Conservation (phyloP, 2,797 vertebrate genomes). For the Geotrypetes seraphini region DNA sequence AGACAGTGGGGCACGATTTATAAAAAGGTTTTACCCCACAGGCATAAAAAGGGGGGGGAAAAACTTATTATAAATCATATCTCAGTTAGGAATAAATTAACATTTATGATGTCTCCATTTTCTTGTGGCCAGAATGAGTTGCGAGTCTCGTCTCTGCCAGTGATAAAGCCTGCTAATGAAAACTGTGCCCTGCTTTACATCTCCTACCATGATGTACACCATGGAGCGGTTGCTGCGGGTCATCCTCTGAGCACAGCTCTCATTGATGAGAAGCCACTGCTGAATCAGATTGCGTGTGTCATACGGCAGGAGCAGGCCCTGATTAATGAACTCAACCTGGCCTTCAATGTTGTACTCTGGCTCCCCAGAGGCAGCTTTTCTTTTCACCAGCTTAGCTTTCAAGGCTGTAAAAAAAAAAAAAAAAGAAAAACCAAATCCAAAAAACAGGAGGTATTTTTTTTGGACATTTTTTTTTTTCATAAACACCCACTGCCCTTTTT, state of each 20-base stretch:
- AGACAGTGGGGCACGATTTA: no score
- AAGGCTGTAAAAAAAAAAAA: constrained; percentile 44
- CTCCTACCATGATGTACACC: constrained; percentile 69
- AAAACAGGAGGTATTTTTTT: no score
- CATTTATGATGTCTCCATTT: constrained; percentile 81
- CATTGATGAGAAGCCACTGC: constrained; percentile 80
- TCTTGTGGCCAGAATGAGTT: constrained; percentile 60
- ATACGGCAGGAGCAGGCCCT: constrained; percentile 66
- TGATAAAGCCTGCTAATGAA: constrained; percentile 61
- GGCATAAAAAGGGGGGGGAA: no score
- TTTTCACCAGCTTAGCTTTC: constrained; percentile 67
- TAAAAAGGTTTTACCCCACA: background rate
- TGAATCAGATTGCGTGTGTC: constrained; percentile 69
- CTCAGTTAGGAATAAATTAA: constrained; percentile 24
- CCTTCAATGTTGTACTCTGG: constrained; percentile 67
- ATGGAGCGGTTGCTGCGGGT: constrained; percentile 50
- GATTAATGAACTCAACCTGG: constrained; percentile 68
- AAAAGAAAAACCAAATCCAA: no score
- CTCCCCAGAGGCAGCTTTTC: constrained; percentile 38
- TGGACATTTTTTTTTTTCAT: no score
- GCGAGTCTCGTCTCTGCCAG: constrained; percentile 69
- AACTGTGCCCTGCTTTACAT: constrained; percentile 50
- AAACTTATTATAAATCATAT: background rate
- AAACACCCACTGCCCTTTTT: no score
- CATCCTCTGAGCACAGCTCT: constrained; percentile 55